Evolutionary conservation across 1,140 invertebrate genomes (phyloP), one percentile per base, ranked within the genome.

Genomic region (Magallana angulata): DNA sequence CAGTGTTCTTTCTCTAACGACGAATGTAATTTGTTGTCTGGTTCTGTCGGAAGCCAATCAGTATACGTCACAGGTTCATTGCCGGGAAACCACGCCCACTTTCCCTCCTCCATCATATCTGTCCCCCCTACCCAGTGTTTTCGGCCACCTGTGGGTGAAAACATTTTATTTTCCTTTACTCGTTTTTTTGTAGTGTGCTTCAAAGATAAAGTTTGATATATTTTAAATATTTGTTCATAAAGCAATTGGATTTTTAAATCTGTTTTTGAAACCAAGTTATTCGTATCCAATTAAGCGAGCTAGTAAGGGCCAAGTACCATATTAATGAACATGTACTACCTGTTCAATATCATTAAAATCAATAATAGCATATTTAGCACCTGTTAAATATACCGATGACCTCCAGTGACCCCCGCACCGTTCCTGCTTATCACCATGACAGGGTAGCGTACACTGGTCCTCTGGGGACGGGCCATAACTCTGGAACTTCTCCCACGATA

Each of bases 111-210:
- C 30, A 60, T 18, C 18, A 60, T 16, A 62, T 84, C 58, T 1
- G 82, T 84, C 8, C 82, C 82, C 14, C 82, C 82, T 48, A 84
- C 82, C 82, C 82, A 84, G 30, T 59, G 57, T 60, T 84, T 30
- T 14, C 82, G 56, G 12, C 82, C 82, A 30, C 30, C 81, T 82
- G 80, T 58, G 36, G 36, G 36, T 48, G 2, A 48, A 0, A 48
- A 48, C 36, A 48, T 48, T 48, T 48, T 3, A 48, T 48, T 4
- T 48, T 48, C 36, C 36, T 48, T 48, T 48, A 48, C 36, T 48
- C 36, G 18, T 36, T 48, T 48, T 5, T 48, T 48, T 48, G 0
- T n/a, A n/a, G n/a, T 48, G 36, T 48, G 36, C 36, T 2, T 48
- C 36, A 48, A 5, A 48, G 1, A 48, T 48, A 48, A 48, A 48